Conservation (phyloP, 2,888 invertebrate genomes). For the Eupithecia insigniata region DNA sequence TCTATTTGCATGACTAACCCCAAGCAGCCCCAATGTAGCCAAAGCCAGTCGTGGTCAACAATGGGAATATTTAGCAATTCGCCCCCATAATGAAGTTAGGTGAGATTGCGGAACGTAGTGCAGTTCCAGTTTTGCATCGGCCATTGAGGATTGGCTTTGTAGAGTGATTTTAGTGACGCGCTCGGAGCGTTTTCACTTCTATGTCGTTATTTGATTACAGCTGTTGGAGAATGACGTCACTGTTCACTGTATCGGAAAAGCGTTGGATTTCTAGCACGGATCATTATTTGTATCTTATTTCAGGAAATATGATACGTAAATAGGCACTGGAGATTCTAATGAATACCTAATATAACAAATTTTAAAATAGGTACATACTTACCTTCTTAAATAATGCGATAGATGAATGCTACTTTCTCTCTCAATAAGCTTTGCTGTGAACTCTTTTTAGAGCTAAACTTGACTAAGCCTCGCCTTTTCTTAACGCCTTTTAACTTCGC, state of each 20-base stretch:
- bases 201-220: constrained; percentile 1
- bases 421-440: not conserved
- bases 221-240: not conserved
- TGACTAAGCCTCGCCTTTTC: not conserved
- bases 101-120: constrained; percentile 67
- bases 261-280: not conserved
- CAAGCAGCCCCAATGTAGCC: constrained; percentile 45
- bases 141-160: constrained; percentile 21
- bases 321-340: too few relatives aligned
- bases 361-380: not conserved
- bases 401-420: not conserved
- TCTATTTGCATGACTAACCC: constrained; percentile 78
- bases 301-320: not conserved
- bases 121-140: constrained; percentile 19
- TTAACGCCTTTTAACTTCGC: too few relatives aligned
- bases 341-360: too few relatives aligned
- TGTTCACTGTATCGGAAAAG: not conserved
- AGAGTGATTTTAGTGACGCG: constrained; percentile 2
- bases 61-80: constrained; percentile 80
- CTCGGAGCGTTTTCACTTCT: constrained; percentile 11
- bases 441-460: not conserved
- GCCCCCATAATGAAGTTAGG: constrained; percentile 80
- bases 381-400: not conserved
- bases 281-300: not conserved
- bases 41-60: constrained; percentile 71